Evolutionary conservation across 2,113 vertebrate genomes (phyloP).

Genomic region (Cyphomyrus discorhynchus): DNA sequence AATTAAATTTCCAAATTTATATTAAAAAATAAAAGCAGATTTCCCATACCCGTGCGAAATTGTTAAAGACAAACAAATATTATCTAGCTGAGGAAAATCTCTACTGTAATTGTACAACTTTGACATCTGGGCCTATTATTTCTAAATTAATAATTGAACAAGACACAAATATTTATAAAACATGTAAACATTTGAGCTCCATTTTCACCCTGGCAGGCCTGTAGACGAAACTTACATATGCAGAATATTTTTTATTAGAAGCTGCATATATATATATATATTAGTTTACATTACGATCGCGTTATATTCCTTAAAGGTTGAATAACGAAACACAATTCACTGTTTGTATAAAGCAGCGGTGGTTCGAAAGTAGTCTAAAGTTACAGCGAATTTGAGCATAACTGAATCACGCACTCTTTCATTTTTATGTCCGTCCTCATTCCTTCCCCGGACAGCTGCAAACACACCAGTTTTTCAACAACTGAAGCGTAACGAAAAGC

Average conservation of each 20-base stretch:
- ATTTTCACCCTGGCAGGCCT: not conserved
- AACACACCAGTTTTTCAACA: not conserved
- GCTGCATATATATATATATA: not conserved
- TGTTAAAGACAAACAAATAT: not conserved
- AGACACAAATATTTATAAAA: not conserved
- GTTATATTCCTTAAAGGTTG: no score
- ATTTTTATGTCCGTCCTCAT: not conserved
- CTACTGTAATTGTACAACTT: not conserved
- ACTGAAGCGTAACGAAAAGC: slow-evolving; percentile 18
- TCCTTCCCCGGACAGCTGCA: not conserved
- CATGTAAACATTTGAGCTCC: not conserved
- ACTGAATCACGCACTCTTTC: not conserved
- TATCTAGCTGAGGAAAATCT: not conserved
- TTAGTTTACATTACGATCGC: not conserved
- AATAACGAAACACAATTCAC: not conserved
- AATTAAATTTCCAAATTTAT: not conserved
- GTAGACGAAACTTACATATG: not conserved
- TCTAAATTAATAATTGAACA: not conserved
- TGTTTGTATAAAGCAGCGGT: not conserved
- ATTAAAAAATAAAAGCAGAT: not conserved
- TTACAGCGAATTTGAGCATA: not conserved
- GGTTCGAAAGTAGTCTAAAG: not conserved
- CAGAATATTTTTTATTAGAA: not conserved
- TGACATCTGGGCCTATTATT: not conserved
- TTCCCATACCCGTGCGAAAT: not conserved